Percentiles rank a stretch among this genome's conserved stretches.
Evolutionary conservation across 1,140 invertebrate genomes (phyloP).

Genomic region (Cydia strobilella): DNA sequence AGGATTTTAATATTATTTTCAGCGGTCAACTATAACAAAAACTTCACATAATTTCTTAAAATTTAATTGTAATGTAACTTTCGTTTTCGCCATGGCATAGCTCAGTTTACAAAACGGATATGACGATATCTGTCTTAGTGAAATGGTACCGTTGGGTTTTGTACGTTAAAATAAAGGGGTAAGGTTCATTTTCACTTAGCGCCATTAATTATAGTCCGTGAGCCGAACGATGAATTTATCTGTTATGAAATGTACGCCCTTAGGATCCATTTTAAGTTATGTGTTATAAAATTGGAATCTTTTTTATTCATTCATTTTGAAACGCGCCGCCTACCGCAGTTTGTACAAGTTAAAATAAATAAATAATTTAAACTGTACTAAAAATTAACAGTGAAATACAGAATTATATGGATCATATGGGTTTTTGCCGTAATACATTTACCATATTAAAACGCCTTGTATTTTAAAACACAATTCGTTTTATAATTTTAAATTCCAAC

Average conservation of each 20-base stretch:
- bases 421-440: not conserved
- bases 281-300: no score
- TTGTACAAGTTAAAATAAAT: no score
- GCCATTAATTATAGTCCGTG: slow-evolving; percentile 6
- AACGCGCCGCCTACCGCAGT: no score
- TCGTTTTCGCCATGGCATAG: slow-evolving; percentile 3
- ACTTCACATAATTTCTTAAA: no score
- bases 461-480: not conserved
- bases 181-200: slow-evolving; percentile 9
- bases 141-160: slow-evolving; percentile 31
- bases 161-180: slow-evolving; percentile 24
- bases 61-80: slow-evolving; percentile 12
- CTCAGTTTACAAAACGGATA: slow-evolving; percentile 28
- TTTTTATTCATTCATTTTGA: no score
- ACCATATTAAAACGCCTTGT: no score
- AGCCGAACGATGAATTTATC: not conserved
- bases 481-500: not conserved
- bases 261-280: not conserved
- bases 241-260: not conserved
- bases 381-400: no score
- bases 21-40: no score
- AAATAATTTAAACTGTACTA: no score
- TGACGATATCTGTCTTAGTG: slow-evolving; percentile 24
- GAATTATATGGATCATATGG: not conserved
- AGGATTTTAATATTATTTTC: no score